A percentile compares a stretch with the other conserved stretches of the same genome.
phyloP scores from a whole-genome alignment of 1,140 invertebrate genomes.

The Coenobita brevimanus region DNA sequence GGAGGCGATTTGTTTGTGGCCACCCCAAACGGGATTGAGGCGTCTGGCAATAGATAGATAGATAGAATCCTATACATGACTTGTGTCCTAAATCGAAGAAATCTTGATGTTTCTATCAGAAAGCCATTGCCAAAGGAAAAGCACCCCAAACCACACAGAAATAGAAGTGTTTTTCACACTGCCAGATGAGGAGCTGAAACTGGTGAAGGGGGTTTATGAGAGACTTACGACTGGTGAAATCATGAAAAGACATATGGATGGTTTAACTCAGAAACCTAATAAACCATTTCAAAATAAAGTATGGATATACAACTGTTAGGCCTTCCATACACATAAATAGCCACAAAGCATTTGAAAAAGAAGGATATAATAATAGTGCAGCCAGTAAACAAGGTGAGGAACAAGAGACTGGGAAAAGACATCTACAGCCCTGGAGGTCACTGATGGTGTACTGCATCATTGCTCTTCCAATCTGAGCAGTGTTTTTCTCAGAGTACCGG shows the following conservation, averaged over 20 bases:
- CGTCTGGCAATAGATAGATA: too few relatives aligned
- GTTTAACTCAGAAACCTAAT: not conserved
- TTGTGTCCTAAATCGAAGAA: not conserved
- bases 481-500: too few relatives aligned
- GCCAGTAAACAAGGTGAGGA: too few relatives aligned
- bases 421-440: too few relatives aligned
- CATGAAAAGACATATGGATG: not conserved
- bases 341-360: too few relatives aligned
- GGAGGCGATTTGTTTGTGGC: too few relatives aligned
- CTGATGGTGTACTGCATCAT: too few relatives aligned
- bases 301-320: not conserved
- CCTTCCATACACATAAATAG: too few relatives aligned
- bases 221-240: constrained; percentile 22
- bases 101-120: not conserved
- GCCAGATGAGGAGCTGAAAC: not conserved
- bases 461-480: too few relatives aligned
- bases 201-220: constrained; percentile 15
- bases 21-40: too few relatives aligned
- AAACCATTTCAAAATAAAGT: not conserved
- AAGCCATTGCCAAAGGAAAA: constrained; percentile 9
- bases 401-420: too few relatives aligned
- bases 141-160: not conserved
- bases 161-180: not conserved
- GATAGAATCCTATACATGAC: not conserved
- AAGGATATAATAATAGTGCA: too few relatives aligned